phyloP scores from a whole-genome alignment of 1,140 invertebrate species.

The Pararge aegeria region DNA sequence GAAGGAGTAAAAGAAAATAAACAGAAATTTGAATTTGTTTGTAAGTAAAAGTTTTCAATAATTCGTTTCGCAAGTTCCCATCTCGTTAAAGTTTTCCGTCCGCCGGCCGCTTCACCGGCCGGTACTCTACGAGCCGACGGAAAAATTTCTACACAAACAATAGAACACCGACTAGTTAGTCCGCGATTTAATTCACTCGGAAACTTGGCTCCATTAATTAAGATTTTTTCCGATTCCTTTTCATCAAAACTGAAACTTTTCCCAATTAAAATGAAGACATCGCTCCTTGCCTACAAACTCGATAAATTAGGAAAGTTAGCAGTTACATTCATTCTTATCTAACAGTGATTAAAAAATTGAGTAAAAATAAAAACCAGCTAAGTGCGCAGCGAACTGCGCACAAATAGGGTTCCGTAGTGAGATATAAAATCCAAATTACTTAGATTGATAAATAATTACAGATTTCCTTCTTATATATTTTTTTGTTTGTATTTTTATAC shows the following conservation, averaged over 20 bases:
- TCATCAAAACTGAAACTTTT: conserved; percentile 19
- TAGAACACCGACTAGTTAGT: conserved; percentile 18
- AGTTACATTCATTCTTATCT: neutral
- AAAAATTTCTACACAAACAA: conserved; percentile 20
- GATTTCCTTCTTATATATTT: too few species aligned
- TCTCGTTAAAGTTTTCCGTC: conserved; percentile 14
- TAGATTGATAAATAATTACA: too few species aligned
- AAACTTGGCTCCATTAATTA: conserved; percentile 17
- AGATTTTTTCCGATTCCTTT: conserved; percentile 14
- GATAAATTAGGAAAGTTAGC: neutral
- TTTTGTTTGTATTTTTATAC: too few species aligned
- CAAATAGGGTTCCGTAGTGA: too few species aligned
- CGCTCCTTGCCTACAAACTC: neutral
- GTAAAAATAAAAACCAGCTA: too few species aligned
- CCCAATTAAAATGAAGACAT: conserved; percentile 17
- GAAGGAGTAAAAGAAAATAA: neutral
- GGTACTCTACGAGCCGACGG: neutral
- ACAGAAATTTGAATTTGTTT: conserved; percentile 15
- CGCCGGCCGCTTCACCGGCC: neutral
- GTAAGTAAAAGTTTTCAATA: conserved; percentile 19
- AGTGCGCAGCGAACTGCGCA: too few species aligned
- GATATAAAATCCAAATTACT: too few species aligned
- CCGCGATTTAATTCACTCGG: conserved; percentile 19
- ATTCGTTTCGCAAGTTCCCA: conserved; percentile 13
- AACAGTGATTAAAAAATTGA: too few species aligned